phyloP scores from a whole-genome alignment of 2,888 invertebrate genomes.

The Athalia rosae region DNA sequence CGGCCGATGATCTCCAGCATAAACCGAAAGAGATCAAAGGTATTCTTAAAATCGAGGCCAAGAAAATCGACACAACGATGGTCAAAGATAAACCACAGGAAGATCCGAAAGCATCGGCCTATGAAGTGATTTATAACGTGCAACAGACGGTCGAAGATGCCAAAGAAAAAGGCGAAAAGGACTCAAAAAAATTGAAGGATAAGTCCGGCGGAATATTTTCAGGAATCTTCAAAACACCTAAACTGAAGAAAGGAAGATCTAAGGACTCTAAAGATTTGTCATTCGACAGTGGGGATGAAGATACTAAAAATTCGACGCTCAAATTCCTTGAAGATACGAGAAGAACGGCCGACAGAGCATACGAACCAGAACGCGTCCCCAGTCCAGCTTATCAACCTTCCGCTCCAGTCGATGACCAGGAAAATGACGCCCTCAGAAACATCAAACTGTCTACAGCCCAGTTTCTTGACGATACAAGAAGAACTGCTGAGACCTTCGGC shows the following conservation, averaged over 20 bases:
- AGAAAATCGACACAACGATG: conserved; percentile 51
- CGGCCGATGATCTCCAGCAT: conserved; percentile 72
- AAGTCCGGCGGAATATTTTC: conserved; percentile 66
- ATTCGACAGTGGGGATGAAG: conserved; percentile 69
- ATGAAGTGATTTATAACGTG: conserved; percentile 63
- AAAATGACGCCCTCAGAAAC: conserved; percentile 52
- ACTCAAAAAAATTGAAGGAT: conserved; percentile 64
- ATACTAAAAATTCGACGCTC: conserved; percentile 56
- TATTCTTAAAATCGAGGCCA: conserved; percentile 42
- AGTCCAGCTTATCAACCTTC: conserved; percentile 33
- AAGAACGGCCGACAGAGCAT: conserved; percentile 52
- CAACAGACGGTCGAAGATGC: conserved; percentile 50
- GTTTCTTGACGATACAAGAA: conserved; percentile 70
- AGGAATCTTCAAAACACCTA: conserved; percentile 68
- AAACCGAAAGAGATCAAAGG: conserved; percentile 45
- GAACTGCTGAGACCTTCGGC: conserved; percentile 75
- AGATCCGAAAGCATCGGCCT: conserved; percentile 55
- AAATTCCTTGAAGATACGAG: conserved; percentile 59
- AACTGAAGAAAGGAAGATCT: conserved; percentile 63
- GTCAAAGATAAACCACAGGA: conserved; percentile 54
- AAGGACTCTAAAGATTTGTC: conserved; percentile 68
- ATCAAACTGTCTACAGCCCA: conserved; percentile 68
- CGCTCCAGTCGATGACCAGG: conserved; percentile 48
- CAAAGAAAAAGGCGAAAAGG: conserved; percentile 57
- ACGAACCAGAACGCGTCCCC: conserved; percentile 26